Base-by-base conservation (phyloP, 2,888 invertebrate genomes). In the Phytoseiulus persimilis region DNA sequence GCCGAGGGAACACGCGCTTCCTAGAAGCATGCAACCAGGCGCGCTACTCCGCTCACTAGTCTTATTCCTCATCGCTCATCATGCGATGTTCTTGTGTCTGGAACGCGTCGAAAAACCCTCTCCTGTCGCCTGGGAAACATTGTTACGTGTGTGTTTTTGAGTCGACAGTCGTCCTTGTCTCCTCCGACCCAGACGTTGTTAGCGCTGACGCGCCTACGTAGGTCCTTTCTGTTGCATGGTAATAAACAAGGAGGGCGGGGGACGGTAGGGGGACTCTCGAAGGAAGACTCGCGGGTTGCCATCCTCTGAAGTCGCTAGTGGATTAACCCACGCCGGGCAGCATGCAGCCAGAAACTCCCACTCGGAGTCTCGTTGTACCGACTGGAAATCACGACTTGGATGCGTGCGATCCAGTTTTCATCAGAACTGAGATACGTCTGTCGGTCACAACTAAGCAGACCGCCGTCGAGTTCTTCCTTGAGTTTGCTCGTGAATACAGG, bases 11-110 rank as follows among this genome's bases (percentile, higher is more conserved):
- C 65, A 65, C 65, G 23, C 65, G 23, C 65, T 14, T 18, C 18
- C 65, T 65, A 2, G 65, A 65, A 65, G 65, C 65, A 65, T 65
- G 65, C 65, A 65, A 65, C 65, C 28, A 28, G 65, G 18, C 23
- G 65, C 65, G 14, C 18, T 65, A 6, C 65, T 65, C 18, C 65
- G 39, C 39, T 6, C 39, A 39, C 39, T 39, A 3, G 65, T 65
- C 65, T 65, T 65, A 65, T 65, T 65, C 65, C 65, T 65, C 65
- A 65, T 65, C 65, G 65, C 65, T 65, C 65, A 65, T 65, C 65
- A 14, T 65, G 65, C 65, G 65, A 28, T 65, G 65, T 28, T 65
- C 65, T 65, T 28, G 5, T 28, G 28, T 65, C 65, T 14, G 65
- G 65, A 14, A 65, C 65, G 18, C 65, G 65, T 65, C 65, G 65